phyloP scores from a whole-genome alignment of 2,797 vertebrate species.

The Paramormyrops hopkinsi region DNA sequence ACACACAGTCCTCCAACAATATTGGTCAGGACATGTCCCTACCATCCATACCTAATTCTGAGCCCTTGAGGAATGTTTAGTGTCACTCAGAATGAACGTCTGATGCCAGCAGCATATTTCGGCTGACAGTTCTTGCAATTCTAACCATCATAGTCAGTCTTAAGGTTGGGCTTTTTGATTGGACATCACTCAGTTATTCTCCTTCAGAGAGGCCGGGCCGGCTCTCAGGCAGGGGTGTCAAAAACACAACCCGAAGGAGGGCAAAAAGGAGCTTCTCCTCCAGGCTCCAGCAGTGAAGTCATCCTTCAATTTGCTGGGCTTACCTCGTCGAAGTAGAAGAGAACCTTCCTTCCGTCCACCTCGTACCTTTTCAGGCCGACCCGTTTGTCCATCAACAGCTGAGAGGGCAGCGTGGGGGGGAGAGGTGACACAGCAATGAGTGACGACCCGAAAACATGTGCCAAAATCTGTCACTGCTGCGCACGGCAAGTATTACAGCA shows the following conservation, averaged over 20 bases:
- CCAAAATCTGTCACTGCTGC: not conserved
- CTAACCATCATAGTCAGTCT: not conserved
- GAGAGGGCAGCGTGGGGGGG: slow-evolving; percentile 16
- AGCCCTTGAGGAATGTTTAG: not conserved
- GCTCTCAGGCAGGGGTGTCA: not conserved
- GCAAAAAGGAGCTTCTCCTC: not conserved
- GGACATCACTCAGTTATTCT: not conserved
- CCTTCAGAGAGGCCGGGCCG: not conserved
- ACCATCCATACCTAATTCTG: not conserved
- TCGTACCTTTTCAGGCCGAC: slow-evolving; percentile 85
- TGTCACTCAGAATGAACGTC: not conserved
- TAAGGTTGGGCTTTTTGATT: too few relatives aligned
- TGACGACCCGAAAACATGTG: not conserved
- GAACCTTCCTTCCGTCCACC: slow-evolving; percentile 75
- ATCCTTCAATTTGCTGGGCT: slow-evolving; percentile 21
- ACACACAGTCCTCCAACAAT: not conserved
- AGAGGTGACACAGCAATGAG: slow-evolving; percentile 19
- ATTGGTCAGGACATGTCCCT: not conserved
- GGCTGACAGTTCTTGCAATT: not conserved
- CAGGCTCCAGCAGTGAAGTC: not conserved
- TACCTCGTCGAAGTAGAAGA: slow-evolving; percentile 94
- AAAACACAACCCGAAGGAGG: not conserved
- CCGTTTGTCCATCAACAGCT: slow-evolving; percentile 82
- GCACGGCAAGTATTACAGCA: not conserved
- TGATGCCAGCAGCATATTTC: not conserved